Evolutionary conservation across 2,888 invertebrate species (phyloP).

Genomic region (Odontomyia ornata): DNA sequence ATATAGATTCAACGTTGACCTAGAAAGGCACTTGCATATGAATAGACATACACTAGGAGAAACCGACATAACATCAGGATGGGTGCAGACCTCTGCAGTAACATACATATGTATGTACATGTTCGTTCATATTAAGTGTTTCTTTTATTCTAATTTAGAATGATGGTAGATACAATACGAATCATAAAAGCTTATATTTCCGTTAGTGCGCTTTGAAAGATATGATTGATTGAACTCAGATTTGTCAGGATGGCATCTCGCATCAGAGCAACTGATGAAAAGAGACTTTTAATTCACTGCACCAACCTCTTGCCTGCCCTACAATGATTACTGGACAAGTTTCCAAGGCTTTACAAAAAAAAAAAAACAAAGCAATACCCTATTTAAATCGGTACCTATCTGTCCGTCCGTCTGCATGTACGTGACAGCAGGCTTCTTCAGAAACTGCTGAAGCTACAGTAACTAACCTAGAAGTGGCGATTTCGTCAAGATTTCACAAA

Average conservation of each 20-base stretch:
- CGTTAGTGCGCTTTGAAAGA: not conserved
- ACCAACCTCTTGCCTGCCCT: no score
- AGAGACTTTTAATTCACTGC: not conserved
- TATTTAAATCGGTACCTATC: no score
- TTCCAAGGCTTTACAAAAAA: no score
- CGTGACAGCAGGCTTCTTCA: no score
- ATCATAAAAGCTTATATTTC: not conserved
- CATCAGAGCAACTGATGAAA: not conserved
- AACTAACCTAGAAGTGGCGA: no score
- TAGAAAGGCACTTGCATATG: not conserved
- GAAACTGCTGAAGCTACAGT: no score
- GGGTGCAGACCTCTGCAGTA: conserved; percentile 15
- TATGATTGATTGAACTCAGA: conserved; percentile 16
- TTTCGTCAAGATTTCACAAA: no score
- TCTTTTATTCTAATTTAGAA: conserved; percentile 11
- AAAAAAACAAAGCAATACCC: no score
- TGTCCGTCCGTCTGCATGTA: no score
- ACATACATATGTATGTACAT: not conserved
- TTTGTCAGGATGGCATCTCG: not conserved
- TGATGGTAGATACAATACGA: not conserved
- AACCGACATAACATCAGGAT: not conserved
- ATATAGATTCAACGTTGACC: conserved; percentile 22
- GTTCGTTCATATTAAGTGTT: not conserved
- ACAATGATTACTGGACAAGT: no score
- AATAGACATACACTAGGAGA: not conserved